These are phyloP conservation scores for Achatina immaculata DNA, from an alignment of 1,140 invertebrate genomes.

Conservation along the genomic window DNA sequence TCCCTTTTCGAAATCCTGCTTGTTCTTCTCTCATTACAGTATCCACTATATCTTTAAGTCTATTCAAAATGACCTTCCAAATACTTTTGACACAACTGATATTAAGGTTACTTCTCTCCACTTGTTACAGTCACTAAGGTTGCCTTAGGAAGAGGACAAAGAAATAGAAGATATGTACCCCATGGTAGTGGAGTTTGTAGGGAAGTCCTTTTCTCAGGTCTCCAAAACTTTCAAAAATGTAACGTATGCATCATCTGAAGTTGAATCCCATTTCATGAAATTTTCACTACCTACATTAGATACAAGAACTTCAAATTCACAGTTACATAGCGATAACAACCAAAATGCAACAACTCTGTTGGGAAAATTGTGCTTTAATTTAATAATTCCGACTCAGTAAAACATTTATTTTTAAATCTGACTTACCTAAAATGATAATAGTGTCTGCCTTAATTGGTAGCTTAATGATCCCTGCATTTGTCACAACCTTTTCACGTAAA, in stretches of 20 bases:
- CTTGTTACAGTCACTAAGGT: no score
- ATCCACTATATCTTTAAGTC: no score
- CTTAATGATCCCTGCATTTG: neutral
- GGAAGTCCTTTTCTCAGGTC: neutral
- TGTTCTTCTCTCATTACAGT: no score
- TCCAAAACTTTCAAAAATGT: neutral
- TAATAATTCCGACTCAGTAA: neutral
- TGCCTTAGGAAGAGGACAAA: no score
- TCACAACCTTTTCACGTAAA: conserved; percentile 29
- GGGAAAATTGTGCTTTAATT: neutral
- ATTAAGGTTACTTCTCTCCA: no score
- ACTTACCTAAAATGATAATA: conserved; percentile 29
- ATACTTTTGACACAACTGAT: no score
- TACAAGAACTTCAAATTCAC: neutral
- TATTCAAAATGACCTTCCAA: no score
- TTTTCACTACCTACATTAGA: neutral
- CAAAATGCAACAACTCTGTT: neutral
- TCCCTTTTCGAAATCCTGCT: no score
- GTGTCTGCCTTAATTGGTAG: conserved; percentile 15
- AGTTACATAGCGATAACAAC: neutral
- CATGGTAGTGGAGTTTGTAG: no score
- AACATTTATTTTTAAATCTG: neutral
- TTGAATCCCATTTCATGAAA: neutral
- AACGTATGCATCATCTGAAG: neutral
- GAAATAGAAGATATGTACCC: neutral